phyloP scores from a whole-genome alignment of 2,113 vertebrate genomes.

The Gallinago paraguaiae region DNA sequence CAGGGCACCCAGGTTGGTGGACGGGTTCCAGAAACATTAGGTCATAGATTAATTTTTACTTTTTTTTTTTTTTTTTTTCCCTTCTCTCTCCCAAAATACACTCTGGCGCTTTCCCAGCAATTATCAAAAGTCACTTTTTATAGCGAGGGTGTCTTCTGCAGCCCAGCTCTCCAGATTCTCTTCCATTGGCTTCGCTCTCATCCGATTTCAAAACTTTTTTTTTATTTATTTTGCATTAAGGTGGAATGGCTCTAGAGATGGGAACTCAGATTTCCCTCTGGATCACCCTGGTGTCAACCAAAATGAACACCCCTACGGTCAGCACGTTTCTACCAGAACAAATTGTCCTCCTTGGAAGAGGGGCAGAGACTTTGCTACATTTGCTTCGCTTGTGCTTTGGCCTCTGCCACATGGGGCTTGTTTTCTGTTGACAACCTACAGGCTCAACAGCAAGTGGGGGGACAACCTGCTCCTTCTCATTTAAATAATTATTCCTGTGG shows the following conservation, averaged over 20 bases:
- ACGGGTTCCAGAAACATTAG: constrained; percentile 71
- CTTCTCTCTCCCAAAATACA: constrained; percentile 47
- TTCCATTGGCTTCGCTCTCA: constrained; percentile 5
- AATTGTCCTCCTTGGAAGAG: background rate
- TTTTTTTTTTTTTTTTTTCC: background rate
- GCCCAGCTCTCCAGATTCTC: constrained; percentile 27
- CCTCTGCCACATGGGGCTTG: background rate
- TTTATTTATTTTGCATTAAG: constrained; percentile 37
- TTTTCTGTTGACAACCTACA: background rate
- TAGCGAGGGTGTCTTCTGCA: background rate
- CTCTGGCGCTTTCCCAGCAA: constrained; percentile 53
- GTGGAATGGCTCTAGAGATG: background rate
- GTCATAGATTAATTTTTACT: constrained; percentile 55
- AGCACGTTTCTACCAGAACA: background rate
- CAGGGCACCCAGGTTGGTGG: constrained; percentile 58
- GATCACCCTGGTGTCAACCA: background rate
- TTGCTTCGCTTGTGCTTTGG: background rate
- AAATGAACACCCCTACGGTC: background rate
- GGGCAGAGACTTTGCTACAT: background rate
- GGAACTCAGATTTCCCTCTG: background rate
- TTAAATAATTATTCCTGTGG: background rate
- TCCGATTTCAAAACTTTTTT: background rate
- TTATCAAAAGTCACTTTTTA: constrained; percentile 71
- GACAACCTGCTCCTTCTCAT: background rate
- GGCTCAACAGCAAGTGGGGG: background rate